phyloP scores from a whole-genome alignment of 2,113 vertebrate species.

The Erythrocercus mccallii region DNA sequence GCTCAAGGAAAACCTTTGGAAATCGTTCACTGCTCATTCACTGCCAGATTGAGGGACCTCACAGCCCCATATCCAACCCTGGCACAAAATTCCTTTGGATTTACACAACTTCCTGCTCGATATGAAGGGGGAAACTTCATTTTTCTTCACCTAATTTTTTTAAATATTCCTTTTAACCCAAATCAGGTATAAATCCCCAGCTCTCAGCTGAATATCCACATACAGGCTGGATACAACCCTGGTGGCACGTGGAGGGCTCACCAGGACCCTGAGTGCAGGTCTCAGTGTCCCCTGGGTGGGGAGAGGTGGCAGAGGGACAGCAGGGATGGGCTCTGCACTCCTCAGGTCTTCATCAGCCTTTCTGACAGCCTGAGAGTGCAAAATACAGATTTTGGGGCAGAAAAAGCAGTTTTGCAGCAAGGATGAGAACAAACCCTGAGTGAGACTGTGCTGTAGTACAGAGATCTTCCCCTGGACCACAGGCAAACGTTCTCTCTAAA shows the following conservation, averaged over 20 bases:
- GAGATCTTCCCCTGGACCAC: neutral
- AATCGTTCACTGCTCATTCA: neutral
- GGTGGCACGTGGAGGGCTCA: rapidly evolving
- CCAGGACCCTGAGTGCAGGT: neutral
- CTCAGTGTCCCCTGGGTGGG: rapidly evolving
- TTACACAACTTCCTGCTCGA: rapidly evolving
- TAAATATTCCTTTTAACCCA: neutral
- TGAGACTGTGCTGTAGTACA: neutral
- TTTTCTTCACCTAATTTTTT: neutral
- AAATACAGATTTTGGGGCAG: neutral
- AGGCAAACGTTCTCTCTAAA: neutral
- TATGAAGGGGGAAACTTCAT: neutral
- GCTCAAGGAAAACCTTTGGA: constrained; percentile 55
- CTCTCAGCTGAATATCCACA: neutral
- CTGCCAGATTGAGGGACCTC: neutral
- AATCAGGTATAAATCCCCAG: neutral
- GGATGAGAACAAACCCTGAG: neutral
- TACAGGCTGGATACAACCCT: neutral
- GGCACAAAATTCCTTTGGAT: neutral
- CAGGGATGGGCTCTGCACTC: rapidly evolving
- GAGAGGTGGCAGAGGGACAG: neutral
- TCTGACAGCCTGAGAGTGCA: neutral
- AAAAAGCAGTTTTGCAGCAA: neutral
- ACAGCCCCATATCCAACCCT: neutral
- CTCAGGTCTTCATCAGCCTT: neutral